Conservation (phyloP, 1,140 invertebrate species). For the Diprion similis region DNA sequence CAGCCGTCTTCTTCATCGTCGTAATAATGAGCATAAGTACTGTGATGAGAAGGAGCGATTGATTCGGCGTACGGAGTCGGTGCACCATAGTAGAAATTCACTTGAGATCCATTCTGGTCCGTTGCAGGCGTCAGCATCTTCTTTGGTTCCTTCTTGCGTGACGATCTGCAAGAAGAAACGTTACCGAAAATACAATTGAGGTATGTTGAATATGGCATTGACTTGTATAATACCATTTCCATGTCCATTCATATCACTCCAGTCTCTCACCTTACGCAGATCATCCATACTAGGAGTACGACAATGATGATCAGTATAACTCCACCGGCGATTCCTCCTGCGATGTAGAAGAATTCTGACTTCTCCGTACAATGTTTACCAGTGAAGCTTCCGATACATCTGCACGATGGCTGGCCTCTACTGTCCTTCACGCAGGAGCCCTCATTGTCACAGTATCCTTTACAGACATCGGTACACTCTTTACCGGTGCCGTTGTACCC, state of each 20-base stretch:
- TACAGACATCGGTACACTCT: slow-evolving; percentile 84
- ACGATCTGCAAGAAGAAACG: slow-evolving; percentile 65
- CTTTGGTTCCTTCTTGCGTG: slow-evolving; percentile 85
- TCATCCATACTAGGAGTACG: slow-evolving; percentile 95
- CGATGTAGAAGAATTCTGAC: slow-evolving; percentile 93
- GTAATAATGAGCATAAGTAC: slow-evolving; percentile 94
- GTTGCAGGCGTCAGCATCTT: slow-evolving; percentile 85
- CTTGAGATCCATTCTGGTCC: slow-evolving; percentile 89
- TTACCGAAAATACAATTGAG: slow-evolving; percentile 16
- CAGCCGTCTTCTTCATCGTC: slow-evolving; percentile 93
- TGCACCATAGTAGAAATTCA: slow-evolving; percentile 95
- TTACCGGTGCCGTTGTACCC: slow-evolving; percentile 91
- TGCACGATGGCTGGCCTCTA: slow-evolving; percentile 82
- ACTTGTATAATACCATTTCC: neutral
- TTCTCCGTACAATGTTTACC: slow-evolving; percentile 90
- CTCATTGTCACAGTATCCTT: slow-evolving; percentile 89
- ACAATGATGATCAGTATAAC: slow-evolving; percentile 92
- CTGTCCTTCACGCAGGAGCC: slow-evolving; percentile 89
- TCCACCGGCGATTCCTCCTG: slow-evolving; percentile 88
- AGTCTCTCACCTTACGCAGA: slow-evolving; percentile 80
- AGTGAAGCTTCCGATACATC: slow-evolving; percentile 90
- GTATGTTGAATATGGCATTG: neutral
- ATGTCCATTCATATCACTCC: neutral
- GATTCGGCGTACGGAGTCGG: slow-evolving; percentile 92
- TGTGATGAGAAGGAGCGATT: slow-evolving; percentile 93